phyloP scores from a whole-genome alignment of 2,113 vertebrate species.

The Ictidomys tridecemlineatus region DNA sequence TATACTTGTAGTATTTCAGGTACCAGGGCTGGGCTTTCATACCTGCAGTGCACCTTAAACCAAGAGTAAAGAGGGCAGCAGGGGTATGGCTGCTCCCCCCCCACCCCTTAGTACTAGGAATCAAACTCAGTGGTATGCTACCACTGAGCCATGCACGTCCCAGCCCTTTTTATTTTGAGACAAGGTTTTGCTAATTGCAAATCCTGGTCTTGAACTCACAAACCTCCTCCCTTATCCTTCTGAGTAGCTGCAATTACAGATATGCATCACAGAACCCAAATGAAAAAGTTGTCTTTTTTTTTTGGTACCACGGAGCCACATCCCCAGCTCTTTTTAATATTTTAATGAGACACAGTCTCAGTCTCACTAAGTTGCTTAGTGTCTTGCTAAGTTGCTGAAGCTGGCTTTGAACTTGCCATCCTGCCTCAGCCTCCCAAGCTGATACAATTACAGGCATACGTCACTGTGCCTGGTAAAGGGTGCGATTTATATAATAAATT shows the following conservation, averaged over 20 bases:
- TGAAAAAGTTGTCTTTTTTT: background rate
- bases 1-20: background rate
- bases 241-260: background rate
- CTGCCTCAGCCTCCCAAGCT: no score
- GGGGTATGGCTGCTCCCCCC: background rate
- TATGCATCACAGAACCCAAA: background rate
- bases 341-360: no score
- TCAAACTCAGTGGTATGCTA: background rate
- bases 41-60: background rate
- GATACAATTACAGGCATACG: no score
- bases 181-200: background rate
- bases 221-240: background rate
- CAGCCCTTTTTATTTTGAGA: background rate
- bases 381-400: no score
- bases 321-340: no score
- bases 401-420: no score
- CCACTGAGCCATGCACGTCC: background rate
- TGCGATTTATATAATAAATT: no score
- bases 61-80: background rate
- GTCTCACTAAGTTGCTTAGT: no score
- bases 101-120: background rate
- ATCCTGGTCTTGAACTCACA: background rate
- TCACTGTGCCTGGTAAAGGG: no score
- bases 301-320: no score
- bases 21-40: background rate